Base-by-base conservation (phyloP, 2,113 vertebrate genomes). In the Macaca mulatta region DNA sequence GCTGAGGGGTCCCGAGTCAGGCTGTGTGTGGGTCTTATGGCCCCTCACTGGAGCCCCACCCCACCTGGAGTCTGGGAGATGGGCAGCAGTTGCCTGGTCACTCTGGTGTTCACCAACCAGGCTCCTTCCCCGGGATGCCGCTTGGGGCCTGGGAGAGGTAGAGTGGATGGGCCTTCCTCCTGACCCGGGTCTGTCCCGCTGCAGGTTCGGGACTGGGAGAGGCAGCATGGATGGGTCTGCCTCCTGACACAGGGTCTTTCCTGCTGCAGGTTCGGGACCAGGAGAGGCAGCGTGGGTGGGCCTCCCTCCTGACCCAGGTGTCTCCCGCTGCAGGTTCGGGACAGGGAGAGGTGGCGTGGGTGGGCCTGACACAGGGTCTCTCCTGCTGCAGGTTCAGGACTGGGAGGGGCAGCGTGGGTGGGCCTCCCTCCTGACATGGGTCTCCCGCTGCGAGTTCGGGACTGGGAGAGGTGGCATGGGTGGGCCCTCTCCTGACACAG, bases 211-310 rank as follows among this genome's bases (percentile, higher is more conserved):
- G 52, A 55, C 52, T 0, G 1, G 52, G 52, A 2, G 52, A 55
- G 17, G 17, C 17, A 0, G 6, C 1, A 0, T 55, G 52, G 52
- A 0, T 59, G 20, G 57, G 57, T 16, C 57, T 59, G 13, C 20
- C 22, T 57, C 17, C 57, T 13, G 25, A 64, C 61, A 0, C 11
- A 45, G 11, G 61, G 61, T 12, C 4, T 64, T 1, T 27, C 27
- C 52, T 0, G 1, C 61, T 14, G 61, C 61, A 32, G 61, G 57
- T 25, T 25, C 8, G 0, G 57, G 57, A 59, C 57, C 25, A 18
- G 78, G 22, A 1, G 1, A 27, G 59, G 59, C 0, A 6, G 23
- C 1, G 5, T 67, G 64, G 64, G 30, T 67, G 64, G 30, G 30
- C 2, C 64, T 67, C 5, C 30, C 30, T 32, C 27, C 61, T 32